A percentile compares a stretch with the other conserved stretches of the same genome.
Evolutionary conservation across 37 sponge, comb jelly and placozoan genomes (phyloP).

Genomic region (Cliona cf. orientalis): DNA sequence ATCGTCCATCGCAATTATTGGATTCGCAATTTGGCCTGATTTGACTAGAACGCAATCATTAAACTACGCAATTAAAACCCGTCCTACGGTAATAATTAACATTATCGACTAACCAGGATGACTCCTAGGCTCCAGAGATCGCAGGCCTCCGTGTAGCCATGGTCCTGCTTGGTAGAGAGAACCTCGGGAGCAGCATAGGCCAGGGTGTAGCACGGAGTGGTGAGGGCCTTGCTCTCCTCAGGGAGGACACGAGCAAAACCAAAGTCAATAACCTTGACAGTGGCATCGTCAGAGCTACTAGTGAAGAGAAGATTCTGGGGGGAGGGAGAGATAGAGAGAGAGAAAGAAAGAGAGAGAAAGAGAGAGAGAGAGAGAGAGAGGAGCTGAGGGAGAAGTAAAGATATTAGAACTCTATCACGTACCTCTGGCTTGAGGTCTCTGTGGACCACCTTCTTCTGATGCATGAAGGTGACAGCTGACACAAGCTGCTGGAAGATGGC

Average conservation of each 20-base stretch:
- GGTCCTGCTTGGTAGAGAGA: slow-evolving; percentile 38
- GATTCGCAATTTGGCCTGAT: too few relatives aligned
- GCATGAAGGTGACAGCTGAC: slow-evolving; percentile 86
- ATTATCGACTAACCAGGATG: slow-evolving; percentile 77
- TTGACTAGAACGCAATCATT: too few relatives aligned
- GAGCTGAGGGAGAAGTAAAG: not conserved
- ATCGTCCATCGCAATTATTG: too few relatives aligned
- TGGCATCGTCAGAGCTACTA: slow-evolving; percentile 29
- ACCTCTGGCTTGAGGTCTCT: slow-evolving; percentile 97
- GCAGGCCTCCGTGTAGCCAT: slow-evolving; percentile 91
- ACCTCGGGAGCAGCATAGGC: slow-evolving; percentile 98
- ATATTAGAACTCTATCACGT: not conserved
- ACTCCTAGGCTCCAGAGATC: slow-evolving; percentile 98
- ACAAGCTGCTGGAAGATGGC: slow-evolving; percentile 86
- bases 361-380: not conserved
- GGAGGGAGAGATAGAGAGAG: not conserved
- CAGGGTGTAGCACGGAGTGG: slow-evolving; percentile 95
- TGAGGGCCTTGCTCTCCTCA: slow-evolving; percentile 63
- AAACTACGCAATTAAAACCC: too few relatives aligned
- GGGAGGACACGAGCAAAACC: slow-evolving; percentile 88
- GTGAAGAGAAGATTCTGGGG: slow-evolving; percentile 85
- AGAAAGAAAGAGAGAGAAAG: not conserved
- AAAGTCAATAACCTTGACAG: slow-evolving; percentile 89
- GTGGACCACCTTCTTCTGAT: slow-evolving; percentile 90
- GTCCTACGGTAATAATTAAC: not conserved